Evolutionary conservation across 2,113 vertebrate species (phyloP).

Genomic region (Stigmatopora argus): DNA sequence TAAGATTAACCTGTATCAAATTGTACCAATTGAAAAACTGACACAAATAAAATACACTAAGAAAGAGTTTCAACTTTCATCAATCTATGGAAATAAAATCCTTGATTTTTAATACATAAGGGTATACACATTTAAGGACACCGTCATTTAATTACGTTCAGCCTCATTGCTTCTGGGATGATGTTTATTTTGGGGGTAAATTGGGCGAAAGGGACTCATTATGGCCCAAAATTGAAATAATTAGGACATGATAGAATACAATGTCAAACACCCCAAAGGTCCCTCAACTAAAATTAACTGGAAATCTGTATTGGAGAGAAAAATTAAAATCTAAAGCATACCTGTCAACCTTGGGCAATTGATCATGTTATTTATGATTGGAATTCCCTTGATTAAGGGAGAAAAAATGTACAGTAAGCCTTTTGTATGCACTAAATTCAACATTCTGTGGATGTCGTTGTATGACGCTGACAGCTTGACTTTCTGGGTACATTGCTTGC

Average conservation of each 20-base stretch:
- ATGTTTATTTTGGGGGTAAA: background rate
- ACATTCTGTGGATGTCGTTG: too few species aligned
- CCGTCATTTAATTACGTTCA: background rate
- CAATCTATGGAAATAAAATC: constrained; percentile 21
- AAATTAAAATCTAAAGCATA: too few species aligned
- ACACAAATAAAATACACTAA: constrained; percentile 44
- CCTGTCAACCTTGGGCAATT: too few species aligned
- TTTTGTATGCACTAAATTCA: too few species aligned
- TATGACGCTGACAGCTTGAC: too few species aligned
- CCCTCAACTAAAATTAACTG: background rate
- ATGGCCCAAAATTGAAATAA: background rate
- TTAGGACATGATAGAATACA: background rate
- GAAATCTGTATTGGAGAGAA: background rate
- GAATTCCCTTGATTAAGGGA: too few species aligned
- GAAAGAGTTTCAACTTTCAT: constrained; percentile 33
- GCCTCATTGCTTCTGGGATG: background rate
- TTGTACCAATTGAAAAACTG: constrained; percentile 55
- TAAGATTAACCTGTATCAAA: constrained; percentile 59
- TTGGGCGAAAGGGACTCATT: background rate
- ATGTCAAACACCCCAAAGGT: background rate
- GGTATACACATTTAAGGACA: background rate
- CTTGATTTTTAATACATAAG: constrained; percentile 14
- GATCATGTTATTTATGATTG: too few species aligned
- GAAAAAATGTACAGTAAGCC: too few species aligned
- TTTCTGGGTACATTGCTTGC: too few species aligned